These are phyloP conservation scores for Gastrophysa polygoni DNA, from an alignment of 2,888 invertebrate species.

Conservation along the genomic window DNA sequence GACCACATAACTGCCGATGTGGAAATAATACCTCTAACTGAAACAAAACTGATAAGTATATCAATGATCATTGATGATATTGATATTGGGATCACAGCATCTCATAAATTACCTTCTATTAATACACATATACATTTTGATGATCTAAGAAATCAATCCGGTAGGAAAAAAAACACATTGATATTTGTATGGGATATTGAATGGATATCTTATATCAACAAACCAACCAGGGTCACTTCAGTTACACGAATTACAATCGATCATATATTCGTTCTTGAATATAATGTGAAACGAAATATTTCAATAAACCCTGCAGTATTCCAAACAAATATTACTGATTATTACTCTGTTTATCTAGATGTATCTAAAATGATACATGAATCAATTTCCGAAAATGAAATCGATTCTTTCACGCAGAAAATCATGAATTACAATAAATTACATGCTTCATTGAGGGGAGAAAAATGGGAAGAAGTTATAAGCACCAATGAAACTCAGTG, in stretches of 20 bases:
- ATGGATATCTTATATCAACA: too few relatives aligned
- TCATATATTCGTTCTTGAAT: neutral
- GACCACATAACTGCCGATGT: neutral
- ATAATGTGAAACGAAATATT: neutral
- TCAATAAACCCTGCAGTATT: neutral
- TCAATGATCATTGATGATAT: neutral
- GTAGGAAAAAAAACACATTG: neutral
- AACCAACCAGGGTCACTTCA: neutral
- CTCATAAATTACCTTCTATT: neutral
- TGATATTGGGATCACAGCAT: too few relatives aligned
- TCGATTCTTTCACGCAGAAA: too few relatives aligned
- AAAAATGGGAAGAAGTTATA: too few relatives aligned
- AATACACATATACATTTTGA: neutral
- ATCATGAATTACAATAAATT: too few relatives aligned
- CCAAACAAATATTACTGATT: too few relatives aligned
- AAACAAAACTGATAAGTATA: neutral
- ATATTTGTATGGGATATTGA: neutral
- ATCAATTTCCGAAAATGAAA: too few relatives aligned
- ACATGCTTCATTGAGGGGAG: too few relatives aligned
- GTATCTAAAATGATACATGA: too few relatives aligned
- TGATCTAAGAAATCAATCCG: neutral
- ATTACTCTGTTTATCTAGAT: too few relatives aligned
- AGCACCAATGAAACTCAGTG: too few relatives aligned
- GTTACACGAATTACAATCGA: neutral
- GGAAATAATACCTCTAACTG: neutral